phyloP scores from a whole-genome alignment of 2,888 invertebrate species.

The Blastobasis lacticolella region DNA sequence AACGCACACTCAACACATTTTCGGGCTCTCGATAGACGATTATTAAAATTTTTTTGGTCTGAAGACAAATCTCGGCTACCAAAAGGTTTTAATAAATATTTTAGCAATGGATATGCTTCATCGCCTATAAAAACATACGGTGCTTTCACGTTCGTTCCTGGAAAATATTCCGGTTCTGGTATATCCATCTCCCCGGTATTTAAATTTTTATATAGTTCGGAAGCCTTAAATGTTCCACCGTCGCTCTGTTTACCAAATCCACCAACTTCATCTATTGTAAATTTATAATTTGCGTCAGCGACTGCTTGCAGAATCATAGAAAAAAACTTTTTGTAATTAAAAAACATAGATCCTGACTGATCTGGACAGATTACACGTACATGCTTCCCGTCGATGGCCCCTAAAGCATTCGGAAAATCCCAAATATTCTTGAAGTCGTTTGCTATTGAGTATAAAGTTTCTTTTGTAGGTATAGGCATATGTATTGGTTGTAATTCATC shows the following conservation, averaged over 20 bases:
- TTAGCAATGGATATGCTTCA: slow-evolving; percentile 9
- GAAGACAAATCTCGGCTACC: slow-evolving; percentile 6
- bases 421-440: slow-evolving; percentile 1
- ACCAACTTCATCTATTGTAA: slow-evolving; percentile 5
- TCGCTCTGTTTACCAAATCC: slow-evolving; percentile 7
- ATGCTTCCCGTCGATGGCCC: slow-evolving; percentile 7
- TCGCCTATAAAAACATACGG: slow-evolving; percentile 10
- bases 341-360: slow-evolving; percentile 5
- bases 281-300: slow-evolving; percentile 5
- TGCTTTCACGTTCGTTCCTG: slow-evolving; percentile 6
- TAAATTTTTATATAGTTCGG: slow-evolving; percentile 6
- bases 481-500: neutral
- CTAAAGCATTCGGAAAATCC: slow-evolving; percentile 2
- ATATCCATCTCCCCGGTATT: slow-evolving; percentile 6
- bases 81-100: slow-evolving; percentile 10
- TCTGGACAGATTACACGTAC: slow-evolving; percentile 3
- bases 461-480: neutral
- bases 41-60: slow-evolving; percentile 9
- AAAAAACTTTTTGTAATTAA: slow-evolving; percentile 6
- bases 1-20: slow-evolving; percentile 13
- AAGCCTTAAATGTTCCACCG: slow-evolving; percentile 5
- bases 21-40: slow-evolving; percentile 8
- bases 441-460: slow-evolving; percentile 1
- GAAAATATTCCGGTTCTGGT: slow-evolving; percentile 9
- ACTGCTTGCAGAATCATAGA: slow-evolving; percentile 5